A percentile compares a stretch with the other conserved stretches of the same genome.
These are phyloP conservation scores for Amaurobius ferox DNA, from an alignment of 2,888 invertebrate genomes.

Conservation along the genomic window DNA sequence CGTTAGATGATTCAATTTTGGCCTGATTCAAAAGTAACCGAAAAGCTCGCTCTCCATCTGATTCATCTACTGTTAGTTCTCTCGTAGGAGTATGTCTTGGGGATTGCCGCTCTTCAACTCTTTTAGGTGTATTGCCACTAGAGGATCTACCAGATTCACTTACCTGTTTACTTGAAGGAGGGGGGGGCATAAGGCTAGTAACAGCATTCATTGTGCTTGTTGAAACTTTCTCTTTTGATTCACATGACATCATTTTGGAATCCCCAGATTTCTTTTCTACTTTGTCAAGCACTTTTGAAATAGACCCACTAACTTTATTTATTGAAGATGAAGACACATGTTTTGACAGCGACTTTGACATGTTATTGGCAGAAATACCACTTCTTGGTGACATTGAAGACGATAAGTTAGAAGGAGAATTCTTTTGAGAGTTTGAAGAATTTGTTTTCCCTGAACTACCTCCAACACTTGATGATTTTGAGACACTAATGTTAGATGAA, in stretches of 20 bases:
- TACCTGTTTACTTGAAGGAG: slow-evolving; percentile 38
- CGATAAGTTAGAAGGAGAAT: slow-evolving; percentile 41
- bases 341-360: slow-evolving; percentile 57
- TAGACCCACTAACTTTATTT: slow-evolving; percentile 46
- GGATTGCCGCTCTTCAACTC: slow-evolving; percentile 64
- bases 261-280: slow-evolving; percentile 44
- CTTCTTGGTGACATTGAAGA: slow-evolving; percentile 55
- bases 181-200: slow-evolving; percentile 67
- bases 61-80: slow-evolving; percentile 49
- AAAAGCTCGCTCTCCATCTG: slow-evolving; percentile 60
- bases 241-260: slow-evolving; percentile 40
- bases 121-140: slow-evolving; percentile 52
- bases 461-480: slow-evolving; percentile 39
- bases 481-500: slow-evolving; percentile 26
- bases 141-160: slow-evolving; percentile 44
- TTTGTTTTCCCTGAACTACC: slow-evolving; percentile 40
- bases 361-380: slow-evolving; percentile 56
- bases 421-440: slow-evolving; percentile 50
- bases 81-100: slow-evolving; percentile 66
- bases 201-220: slow-evolving; percentile 34
- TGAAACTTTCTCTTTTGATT: slow-evolving; percentile 57
- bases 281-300: slow-evolving; percentile 47
- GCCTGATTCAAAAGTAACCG: slow-evolving; percentile 49
- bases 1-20: slow-evolving; percentile 60
- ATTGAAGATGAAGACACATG: slow-evolving; percentile 58